Evolutionary conservation across 2,888 invertebrate genomes (phyloP).

Genomic region (Caenorhabditis sp.): DNA sequence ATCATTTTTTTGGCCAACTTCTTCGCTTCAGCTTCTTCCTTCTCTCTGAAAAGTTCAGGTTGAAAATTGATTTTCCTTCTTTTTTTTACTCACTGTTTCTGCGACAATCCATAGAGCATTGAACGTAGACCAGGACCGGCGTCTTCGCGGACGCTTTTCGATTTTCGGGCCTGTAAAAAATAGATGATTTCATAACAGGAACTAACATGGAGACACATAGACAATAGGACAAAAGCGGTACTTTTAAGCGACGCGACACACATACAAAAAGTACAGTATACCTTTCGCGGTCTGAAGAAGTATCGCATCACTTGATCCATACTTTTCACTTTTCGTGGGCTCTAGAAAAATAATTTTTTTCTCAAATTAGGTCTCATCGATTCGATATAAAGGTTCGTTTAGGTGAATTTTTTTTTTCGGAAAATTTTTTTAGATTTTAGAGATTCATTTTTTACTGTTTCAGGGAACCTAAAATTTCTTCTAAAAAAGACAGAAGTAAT

Average conservation of each 20-base stretch:
- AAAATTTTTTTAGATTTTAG: neutral
- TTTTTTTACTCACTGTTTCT: constrained; percentile 49
- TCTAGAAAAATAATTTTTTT: constrained; percentile 14
- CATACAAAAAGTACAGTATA: constrained; percentile 4
- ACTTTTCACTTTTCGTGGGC: constrained; percentile 28
- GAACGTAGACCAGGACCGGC: constrained; percentile 61
- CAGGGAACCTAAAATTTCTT: too few relatives aligned
- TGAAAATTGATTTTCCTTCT: neutral
- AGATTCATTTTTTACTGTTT: neutral
- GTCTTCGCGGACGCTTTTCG: constrained; percentile 37
- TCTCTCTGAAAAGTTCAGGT: constrained; percentile 36
- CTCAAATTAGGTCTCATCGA: too few relatives aligned
- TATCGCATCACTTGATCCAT: constrained; percentile 39
- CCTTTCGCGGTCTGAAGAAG: constrained; percentile 32
- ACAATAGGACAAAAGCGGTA: neutral
- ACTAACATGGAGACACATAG: too few relatives aligned
- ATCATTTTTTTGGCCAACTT: constrained; percentile 54
- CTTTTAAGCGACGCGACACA: neutral
- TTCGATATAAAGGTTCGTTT: neutral
- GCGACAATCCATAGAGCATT: constrained; percentile 61
- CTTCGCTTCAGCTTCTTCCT: constrained; percentile 48
- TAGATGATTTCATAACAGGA: neutral
- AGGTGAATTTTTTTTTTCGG: neutral
- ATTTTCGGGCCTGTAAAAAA: constrained; percentile 38
- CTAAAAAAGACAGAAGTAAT: too few relatives aligned